Percentiles rank a stretch among this genome's conserved stretches.
Conservation (phyloP, 2,888 invertebrate genomes). For the Tuta absoluta region DNA sequence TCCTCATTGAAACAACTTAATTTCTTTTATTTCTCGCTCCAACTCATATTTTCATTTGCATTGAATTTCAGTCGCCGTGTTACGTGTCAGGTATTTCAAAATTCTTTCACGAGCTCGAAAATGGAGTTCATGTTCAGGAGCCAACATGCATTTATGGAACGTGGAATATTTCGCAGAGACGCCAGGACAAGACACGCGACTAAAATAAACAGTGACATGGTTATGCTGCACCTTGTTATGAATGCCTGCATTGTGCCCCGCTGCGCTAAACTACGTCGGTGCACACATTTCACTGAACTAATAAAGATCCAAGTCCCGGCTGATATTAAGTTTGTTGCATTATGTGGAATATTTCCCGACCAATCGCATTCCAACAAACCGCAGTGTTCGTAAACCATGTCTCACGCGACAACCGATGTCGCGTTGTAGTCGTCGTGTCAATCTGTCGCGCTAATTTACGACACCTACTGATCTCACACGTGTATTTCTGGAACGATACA, state of each 20-base stretch:
- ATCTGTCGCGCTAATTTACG: conserved; percentile 59
- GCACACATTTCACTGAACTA: conserved; percentile 1
- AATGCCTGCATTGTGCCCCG: conserved; percentile 4
- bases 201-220: conserved; percentile 22
- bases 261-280: conserved; percentile 2
- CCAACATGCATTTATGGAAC: conserved; percentile 19
- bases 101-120: conserved; percentile 8
- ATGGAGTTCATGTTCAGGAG: conserved; percentile 16
- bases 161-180: conserved; percentile 16
- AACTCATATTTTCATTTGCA: not conserved
- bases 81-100: conserved; percentile 13
- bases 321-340: not conserved
- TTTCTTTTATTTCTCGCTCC: not conserved
- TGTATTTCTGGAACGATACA: conserved; percentile 43
- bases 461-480: conserved; percentile 35
- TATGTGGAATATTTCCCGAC: not conserved
- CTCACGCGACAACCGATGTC: conserved; percentile 33
- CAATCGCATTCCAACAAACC: conserved; percentile 42
- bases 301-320: conserved; percentile 27
- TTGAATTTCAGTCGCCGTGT: not conserved
- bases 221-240: conserved; percentile 14
- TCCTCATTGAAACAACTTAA: conserved; percentile 6
- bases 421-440: conserved; percentile 44
- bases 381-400: conserved; percentile 9
- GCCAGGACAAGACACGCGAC: conserved; percentile 10